phyloP scores from a whole-genome alignment of 2,797 vertebrate species.

The Sphenodon punctatus region DNA sequence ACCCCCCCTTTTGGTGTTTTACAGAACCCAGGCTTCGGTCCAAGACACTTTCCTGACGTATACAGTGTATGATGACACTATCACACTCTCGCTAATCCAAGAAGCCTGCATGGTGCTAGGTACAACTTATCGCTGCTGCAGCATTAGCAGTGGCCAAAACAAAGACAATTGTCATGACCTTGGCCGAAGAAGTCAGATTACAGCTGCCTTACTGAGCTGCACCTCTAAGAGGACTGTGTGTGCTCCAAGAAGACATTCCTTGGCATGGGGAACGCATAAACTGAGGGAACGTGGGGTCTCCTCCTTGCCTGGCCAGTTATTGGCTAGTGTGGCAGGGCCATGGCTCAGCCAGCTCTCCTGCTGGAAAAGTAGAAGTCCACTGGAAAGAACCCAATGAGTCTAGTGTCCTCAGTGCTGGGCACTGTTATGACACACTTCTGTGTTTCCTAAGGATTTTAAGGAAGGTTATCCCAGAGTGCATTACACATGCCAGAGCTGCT shows the following conservation, averaged over 20 bases:
- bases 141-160: not conserved
- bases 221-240: too few species aligned
- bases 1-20: not conserved
- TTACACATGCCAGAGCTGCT: not conserved
- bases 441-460: not conserved
- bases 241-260: too few species aligned
- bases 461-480: not conserved
- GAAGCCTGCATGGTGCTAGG: conserved; percentile 77
- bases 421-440: not conserved
- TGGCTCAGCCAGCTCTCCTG: too few species aligned
- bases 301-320: too few species aligned
- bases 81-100: conserved; percentile 77
- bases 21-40: conserved; percentile 66
- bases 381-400: not conserved
- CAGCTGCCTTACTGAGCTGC: not conserved
- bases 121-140: conserved; percentile 35
- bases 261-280: too few species aligned
- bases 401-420: not conserved
- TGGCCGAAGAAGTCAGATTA: not conserved
- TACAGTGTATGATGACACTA: conserved; percentile 75
- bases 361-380: too few species aligned
- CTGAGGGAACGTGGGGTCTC: too few species aligned
- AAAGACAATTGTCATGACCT: not conserved
- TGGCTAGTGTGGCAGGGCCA: too few species aligned
- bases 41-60: conserved; percentile 81